Evolutionary conservation across 2,113 vertebrate species (phyloP).

Genomic region (Leptodactylus fuscus): DNA sequence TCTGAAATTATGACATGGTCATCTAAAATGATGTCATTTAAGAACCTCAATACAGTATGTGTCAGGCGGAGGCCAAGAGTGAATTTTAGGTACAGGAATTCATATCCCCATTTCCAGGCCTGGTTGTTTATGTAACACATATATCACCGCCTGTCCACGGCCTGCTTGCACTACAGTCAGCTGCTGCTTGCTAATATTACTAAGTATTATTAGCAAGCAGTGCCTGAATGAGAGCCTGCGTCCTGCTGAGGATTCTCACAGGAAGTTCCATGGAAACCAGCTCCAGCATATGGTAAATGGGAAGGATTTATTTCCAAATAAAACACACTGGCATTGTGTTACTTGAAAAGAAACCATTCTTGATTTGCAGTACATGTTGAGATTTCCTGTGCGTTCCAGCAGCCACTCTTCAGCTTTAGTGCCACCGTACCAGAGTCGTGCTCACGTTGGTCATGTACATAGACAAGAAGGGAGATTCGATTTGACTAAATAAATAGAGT

Average conservation of each 20-base stretch:
- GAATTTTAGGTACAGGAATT: neutral
- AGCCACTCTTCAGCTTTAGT: neutral
- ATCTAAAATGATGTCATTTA: too few species aligned
- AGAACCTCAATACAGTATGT: too few species aligned
- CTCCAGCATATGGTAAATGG: conserved; percentile 42
- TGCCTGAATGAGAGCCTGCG: conserved; percentile 6
- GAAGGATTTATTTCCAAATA: conserved; percentile 46
- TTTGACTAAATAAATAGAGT: neutral
- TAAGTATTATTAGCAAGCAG: neutral
- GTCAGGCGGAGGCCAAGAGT: neutral
- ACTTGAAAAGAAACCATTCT: conserved; percentile 1
- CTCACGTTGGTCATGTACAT: neutral
- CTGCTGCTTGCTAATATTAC: conserved; percentile 1
- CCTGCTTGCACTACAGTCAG: neutral
- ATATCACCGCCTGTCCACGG: neutral
- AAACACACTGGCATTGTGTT: conserved; percentile 21
- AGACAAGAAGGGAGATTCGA: neutral
- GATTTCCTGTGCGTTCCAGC: neutral
- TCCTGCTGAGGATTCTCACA: conserved; percentile 39
- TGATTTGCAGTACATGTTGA: neutral
- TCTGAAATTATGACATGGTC: too few species aligned
- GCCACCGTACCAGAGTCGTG: neutral
- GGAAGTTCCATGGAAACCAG: conserved; percentile 25
- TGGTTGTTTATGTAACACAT: neutral
- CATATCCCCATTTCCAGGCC: neutral